These are phyloP conservation scores for Diplosoma virens DNA, from an alignment of 23 tunicate genomes.

Conservation along the genomic window DNA sequence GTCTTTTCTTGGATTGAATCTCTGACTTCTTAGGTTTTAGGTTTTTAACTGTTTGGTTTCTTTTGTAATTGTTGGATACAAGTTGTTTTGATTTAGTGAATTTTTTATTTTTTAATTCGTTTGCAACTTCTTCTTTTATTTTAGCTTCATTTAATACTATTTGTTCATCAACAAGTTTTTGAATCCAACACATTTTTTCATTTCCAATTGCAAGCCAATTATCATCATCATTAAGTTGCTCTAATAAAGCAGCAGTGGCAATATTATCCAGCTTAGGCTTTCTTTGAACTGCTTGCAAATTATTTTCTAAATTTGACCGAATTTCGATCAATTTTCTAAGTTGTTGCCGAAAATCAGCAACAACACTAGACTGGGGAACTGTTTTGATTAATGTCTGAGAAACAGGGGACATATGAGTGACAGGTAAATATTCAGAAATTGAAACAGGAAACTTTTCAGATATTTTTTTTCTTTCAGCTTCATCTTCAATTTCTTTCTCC, in stretches of 20 bases:
- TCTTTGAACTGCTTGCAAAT: constrained; percentile 56
- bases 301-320: constrained; percentile 39
- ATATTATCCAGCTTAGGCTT: constrained; percentile 30
- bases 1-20: neutral
- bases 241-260: constrained; percentile 24
- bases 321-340: constrained; percentile 23
- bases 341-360: constrained; percentile 31
- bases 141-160: neutral
- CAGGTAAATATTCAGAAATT: constrained; percentile 45
- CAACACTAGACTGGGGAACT: constrained; percentile 20
- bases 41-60: neutral
- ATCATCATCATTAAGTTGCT: constrained; percentile 1
- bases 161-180: constrained; percentile 35
- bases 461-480: constrained; percentile 45
- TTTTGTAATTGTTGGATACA: neutral
- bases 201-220: neutral
- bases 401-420: neutral
- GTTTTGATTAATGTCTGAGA: neutral
- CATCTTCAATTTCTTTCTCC: constrained; percentile 41
- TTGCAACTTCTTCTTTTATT: constrained; percentile 2
- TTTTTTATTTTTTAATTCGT: neutral
- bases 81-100: neutral
- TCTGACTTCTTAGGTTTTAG: neutral
- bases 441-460: constrained; percentile 53
- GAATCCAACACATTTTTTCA: neutral